Evolutionary conservation across 2,888 invertebrate species (phyloP), one percentile per base, ranked within the genome.

Genomic region (Sepiola atlantica): DNA sequence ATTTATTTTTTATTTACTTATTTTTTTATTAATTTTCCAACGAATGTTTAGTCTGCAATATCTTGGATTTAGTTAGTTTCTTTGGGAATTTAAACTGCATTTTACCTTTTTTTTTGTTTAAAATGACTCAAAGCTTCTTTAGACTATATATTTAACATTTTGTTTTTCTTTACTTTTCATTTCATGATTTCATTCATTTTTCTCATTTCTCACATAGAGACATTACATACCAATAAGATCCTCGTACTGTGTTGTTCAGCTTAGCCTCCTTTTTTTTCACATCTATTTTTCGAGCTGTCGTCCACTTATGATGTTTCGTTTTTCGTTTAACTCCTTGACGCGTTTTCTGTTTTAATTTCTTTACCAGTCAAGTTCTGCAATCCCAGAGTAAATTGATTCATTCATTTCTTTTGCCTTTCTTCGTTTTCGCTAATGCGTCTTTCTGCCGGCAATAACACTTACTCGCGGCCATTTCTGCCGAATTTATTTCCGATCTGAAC

Each of bases 391-490:
- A 77, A 77, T 77, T n/a, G n/a, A 16, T 77, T 77, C 32, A 4
- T n/a, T 32, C n/a, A n/a, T 4, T n/a, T n/a, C n/a, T 77, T n/a
- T 77, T 77, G n/a, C 77, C 77, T 21, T 77, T 77, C 77, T 77
- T 32, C 77, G 45, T n/a, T 16, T 77, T n/a, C 77, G 77, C 77
- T 32, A n/a, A n/a, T 77, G 77, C 32, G n/a, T 77, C 77, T 77
- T n/a, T 77, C 77, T 77, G 77, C n/a, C 77, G n/a, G 77, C 77
- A 77, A 77, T n/a, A 77, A n/a, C 77, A 77, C 77, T 77, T n/a
- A 77, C 32, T 77, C n/a, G 14, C 77, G 32, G 77, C 32, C 77
- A 77, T 77, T 77, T 77, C 77, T 77, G n/a, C 32, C 77, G 77
- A 77, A 77, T 77, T 77, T 77, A n/a, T 77, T 77, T n/a, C 77